Evolutionary conservation across 2,113 vertebrate species (phyloP).

Genomic region (Nibea coibor): DNA sequence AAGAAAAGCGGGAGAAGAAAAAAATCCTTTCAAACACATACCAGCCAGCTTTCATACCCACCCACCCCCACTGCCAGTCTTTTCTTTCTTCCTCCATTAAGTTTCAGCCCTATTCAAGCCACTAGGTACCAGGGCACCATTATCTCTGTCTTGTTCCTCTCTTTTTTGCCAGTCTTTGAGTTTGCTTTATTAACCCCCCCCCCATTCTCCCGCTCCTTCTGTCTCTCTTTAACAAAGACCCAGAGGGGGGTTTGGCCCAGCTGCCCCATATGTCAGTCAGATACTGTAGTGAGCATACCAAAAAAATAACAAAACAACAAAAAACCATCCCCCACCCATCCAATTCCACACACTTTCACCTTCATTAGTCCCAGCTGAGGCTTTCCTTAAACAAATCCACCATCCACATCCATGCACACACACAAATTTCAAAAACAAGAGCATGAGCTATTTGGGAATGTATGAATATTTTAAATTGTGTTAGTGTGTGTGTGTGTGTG

Average conservation of each 20-base stretch:
- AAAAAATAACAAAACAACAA: conserved; percentile 1
- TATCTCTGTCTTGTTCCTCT: conserved; percentile 43
- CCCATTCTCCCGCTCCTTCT: conserved; percentile 30
- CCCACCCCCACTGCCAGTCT: not conserved
- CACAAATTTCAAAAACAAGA: conserved; percentile 7
- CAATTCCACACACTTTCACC: conserved; percentile 17
- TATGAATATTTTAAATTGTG: conserved; percentile 35
- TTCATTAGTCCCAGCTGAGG: conserved; percentile 38
- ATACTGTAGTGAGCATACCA: conserved; percentile 38
- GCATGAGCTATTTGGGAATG: conserved; percentile 34
- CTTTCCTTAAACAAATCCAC: conserved; percentile 15
- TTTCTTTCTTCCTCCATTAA: conserved; percentile 13
- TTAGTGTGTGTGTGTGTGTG: not conserved
- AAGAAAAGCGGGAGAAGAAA: conserved; percentile 27
- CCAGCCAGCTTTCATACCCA: conserved; percentile 21
- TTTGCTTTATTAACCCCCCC: conserved; percentile 47
- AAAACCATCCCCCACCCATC: conserved; percentile 26
- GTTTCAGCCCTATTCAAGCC: conserved; percentile 49
- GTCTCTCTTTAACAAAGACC: conserved; percentile 53
- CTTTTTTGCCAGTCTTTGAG: conserved; percentile 50
- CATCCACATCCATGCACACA: conserved; percentile 15
- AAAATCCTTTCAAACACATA: conserved; percentile 47
- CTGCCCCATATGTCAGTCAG: conserved; percentile 51
- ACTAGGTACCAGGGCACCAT: conserved; percentile 36
- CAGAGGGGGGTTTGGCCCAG: conserved; percentile 57